These are phyloP conservation scores for Scaptomyza cyrtandrae DNA, from an alignment of 2,888 invertebrate species.

Conservation along the genomic window DNA sequence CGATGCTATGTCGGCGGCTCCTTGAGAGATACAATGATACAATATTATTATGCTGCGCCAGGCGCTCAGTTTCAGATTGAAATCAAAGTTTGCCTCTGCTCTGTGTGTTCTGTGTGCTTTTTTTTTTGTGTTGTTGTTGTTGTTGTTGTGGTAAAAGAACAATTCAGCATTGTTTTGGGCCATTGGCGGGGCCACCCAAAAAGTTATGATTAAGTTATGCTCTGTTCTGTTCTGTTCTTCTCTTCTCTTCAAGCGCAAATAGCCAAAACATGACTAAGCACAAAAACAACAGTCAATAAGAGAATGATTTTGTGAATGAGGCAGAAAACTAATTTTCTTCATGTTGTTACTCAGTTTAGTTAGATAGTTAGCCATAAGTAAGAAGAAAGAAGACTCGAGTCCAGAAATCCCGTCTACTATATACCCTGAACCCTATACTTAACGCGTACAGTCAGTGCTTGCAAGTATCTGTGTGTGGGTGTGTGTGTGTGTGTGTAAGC, in stretches of 20 bases:
- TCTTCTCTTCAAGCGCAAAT: constrained; percentile 41
- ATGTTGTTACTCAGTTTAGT: no score
- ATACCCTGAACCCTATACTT: no score
- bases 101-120: constrained; percentile 26
- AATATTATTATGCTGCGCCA: constrained; percentile 76
- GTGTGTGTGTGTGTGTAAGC: no score
- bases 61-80: constrained; percentile 70
- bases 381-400: no score
- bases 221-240: constrained; percentile 15
- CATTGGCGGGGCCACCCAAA: constrained; percentile 79
- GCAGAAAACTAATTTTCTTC: no score
- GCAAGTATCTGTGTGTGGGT: no score
- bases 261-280: constrained; percentile 75
- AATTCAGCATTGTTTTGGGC: constrained; percentile 77
- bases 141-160: constrained; percentile 57
- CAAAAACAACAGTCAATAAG: constrained; percentile 2
- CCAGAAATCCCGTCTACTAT: no score
- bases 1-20: constrained; percentile 65
- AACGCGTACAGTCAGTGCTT: no score
- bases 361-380: no score
- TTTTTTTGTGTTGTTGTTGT: constrained; percentile 20
- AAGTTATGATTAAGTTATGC: constrained; percentile 82
- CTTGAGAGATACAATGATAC: constrained; percentile 77
- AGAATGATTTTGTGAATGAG: no score
- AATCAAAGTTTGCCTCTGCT: constrained; percentile 61